A percentile compares a stretch with the other conserved stretches of the same genome.
Conservation (phyloP, 2,113 vertebrate genomes). For the Gracilinanus agilis region DNA sequence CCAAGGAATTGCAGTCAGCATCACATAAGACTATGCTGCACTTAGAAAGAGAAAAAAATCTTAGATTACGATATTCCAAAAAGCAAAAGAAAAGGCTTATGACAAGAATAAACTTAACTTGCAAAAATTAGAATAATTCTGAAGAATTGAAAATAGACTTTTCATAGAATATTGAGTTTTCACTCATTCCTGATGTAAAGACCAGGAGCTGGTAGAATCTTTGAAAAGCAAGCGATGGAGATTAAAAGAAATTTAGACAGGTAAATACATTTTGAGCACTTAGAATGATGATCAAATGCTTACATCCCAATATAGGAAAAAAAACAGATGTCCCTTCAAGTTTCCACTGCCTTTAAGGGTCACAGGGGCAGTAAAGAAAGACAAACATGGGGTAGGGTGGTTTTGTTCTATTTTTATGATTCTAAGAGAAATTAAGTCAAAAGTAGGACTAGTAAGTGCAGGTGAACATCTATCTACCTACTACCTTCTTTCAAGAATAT, state of each 20-base stretch:
- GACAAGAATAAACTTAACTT: neutral
- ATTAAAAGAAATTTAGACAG: neutral
- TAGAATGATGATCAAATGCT: neutral
- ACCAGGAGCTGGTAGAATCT: neutral
- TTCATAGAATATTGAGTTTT: neutral
- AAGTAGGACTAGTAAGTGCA: neutral
- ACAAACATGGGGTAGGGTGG: neutral
- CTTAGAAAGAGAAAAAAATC: neutral
- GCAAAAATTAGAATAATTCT: neutral
- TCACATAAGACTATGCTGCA: neutral
- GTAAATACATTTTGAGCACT: neutral
- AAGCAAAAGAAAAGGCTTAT: neutral
- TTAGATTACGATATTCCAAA: neutral
- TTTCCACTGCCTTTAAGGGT: neutral
- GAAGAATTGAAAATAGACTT: neutral
- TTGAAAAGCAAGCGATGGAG: neutral
- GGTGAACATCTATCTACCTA: neutral
- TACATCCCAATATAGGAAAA: neutral
- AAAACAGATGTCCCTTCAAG: neutral
- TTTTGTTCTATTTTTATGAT: neutral
- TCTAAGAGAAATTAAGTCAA: neutral
- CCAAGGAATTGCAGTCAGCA: neutral
- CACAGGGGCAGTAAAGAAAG: neutral
- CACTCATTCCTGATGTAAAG: neutral
- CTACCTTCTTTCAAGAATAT: neutral